A percentile compares a stretch with the other conserved stretches of the same genome.
These are phyloP conservation scores for Coptodon bakossiorum DNA, from an alignment of 2,113 vertebrate species.

Conservation along the genomic window DNA sequence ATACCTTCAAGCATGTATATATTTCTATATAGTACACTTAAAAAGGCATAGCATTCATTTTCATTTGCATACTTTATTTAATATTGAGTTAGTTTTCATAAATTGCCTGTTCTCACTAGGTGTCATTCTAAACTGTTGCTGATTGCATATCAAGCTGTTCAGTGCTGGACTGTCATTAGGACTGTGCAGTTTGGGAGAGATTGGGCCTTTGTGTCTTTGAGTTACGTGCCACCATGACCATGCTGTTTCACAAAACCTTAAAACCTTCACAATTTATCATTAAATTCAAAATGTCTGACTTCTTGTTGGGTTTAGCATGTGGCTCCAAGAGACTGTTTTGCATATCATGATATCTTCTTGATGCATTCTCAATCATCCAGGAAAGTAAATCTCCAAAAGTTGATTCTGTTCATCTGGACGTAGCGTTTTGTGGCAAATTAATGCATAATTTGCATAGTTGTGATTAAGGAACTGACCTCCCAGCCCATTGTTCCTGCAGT, in stretches of 20 bases:
- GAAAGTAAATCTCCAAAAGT: no score
- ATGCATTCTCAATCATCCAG: no score
- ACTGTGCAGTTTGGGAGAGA: no score
- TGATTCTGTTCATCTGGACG: no score
- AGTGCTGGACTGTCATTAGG: background rate
- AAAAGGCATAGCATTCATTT: no score
- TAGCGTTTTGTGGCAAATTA: no score
- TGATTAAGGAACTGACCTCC: no score
- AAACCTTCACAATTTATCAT: background rate
- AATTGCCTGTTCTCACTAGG: background rate
- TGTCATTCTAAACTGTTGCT: background rate
- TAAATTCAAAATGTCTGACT: background rate
- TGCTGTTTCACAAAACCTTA: background rate
- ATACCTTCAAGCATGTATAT: no score
- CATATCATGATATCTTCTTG: background rate
- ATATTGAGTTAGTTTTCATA: background rate
- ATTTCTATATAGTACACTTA: no score
- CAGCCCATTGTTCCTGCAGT: no score
- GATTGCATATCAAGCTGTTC: background rate
- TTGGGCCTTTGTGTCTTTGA: background rate
- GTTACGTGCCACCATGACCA: background rate
- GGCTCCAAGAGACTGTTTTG: background rate
- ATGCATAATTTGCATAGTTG: no score
- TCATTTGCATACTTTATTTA: no score
- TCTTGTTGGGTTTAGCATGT: background rate